Evolutionary conservation across 1,140 invertebrate genomes (phyloP), one percentile per base, ranked within the genome.

Genomic region (Argopecten irradians): DNA sequence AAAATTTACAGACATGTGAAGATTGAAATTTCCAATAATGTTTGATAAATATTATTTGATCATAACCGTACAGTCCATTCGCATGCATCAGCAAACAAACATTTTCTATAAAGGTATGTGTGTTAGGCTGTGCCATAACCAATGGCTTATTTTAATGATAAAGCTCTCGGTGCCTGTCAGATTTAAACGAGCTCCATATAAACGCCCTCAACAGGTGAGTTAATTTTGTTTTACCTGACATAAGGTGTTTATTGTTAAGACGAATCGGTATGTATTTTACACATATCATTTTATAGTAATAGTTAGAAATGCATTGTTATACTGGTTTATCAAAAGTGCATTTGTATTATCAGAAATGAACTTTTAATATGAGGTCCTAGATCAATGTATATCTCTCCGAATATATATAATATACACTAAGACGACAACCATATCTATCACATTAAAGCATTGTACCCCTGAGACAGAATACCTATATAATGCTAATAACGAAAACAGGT

Each of bases 41-140:
- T 71, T 71, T 71, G 55, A 71, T 71, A 71, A 71, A n/a, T 11
- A 71, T 71, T 71, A 71, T 71, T 71, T 71, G 55, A n/a, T 71
- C 55, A 71, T 71, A 28, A 71, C n/a, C 0, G n/a, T 71, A 71
- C 16, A 71, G n/a, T 8, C n/a, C 22, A 71, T 71, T 7, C 22
- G 5, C 55, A 71, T n/a, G 55, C 55, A 71, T 71, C 55, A 71
- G 55, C n/a, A 71, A 28, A 71, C 55, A 71, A n/a, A n/a, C n/a
- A 5, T 71, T n/a, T 28, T n/a, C n/a, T 71, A 3, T 28, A 5
- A n/a, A 71, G n/a, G n/a, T 28, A 71, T 28, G 22, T 46, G 43
- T 71, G 16, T n/a, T 71, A 71, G 55, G 22, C 22, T 28, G 55
- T 71, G 55, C 55, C 55, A 28, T 71, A n/a, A 71, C 55, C 22